phyloP scores from a whole-genome alignment of 1,140 invertebrate species.

The Himalopsyche phryganea region DNA sequence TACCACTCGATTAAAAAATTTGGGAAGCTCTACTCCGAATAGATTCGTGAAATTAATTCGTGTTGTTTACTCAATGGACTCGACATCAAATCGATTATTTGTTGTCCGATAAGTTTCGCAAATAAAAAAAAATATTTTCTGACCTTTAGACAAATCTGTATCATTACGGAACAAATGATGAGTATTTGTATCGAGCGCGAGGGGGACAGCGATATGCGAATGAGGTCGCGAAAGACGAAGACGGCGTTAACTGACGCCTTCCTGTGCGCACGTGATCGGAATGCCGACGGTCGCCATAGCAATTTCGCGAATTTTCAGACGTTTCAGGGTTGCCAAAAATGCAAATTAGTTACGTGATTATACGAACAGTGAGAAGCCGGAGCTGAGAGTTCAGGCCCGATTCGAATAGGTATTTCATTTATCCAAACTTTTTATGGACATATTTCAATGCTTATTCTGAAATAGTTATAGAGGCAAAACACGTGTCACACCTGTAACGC shows the following conservation, averaged over 20 bases:
- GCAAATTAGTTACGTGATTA: no score
- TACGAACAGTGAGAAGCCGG: no score
- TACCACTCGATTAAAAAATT: no score
- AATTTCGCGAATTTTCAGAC: not conserved
- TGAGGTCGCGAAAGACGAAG: not conserved
- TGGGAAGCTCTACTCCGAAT: no score
- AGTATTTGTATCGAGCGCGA: slow-evolving; percentile 8
- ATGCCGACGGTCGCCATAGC: slow-evolving; percentile 7
- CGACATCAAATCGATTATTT: no score
- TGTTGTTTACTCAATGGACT: no score
- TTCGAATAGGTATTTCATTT: not conserved
- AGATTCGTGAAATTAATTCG: no score
- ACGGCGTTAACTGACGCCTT: slow-evolving; percentile 20
- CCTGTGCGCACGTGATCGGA: slow-evolving; percentile 17
- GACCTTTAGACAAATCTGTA: slow-evolving; percentile 11
- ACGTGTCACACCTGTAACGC: no score
- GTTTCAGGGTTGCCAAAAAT: slow-evolving; percentile 4
- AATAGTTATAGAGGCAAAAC: no score
- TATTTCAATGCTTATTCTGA: not conserved
- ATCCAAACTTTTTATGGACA: not conserved
- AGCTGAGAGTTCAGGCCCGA: no score
- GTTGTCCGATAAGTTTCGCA: no score
- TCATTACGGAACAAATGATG: slow-evolving; percentile 17
- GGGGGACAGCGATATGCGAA: slow-evolving; percentile 1
- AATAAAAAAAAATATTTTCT: not conserved